phyloP scores from a whole-genome alignment of 2,888 invertebrate species.

The Salpingus planirostris region DNA sequence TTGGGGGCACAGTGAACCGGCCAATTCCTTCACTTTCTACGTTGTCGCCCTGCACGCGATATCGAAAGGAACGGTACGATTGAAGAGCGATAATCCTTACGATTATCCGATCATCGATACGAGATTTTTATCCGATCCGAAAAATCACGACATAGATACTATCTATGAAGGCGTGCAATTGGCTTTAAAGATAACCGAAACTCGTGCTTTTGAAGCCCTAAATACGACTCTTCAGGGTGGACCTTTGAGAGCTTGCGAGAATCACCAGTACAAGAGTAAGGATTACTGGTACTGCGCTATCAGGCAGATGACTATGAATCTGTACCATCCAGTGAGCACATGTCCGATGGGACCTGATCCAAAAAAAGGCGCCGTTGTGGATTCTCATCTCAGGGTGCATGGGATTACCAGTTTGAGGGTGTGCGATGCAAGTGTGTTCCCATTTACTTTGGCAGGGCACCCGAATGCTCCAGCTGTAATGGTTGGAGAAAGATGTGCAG shows the following conservation, averaged over 20 bases:
- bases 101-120: conserved; percentile 56
- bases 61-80: conserved; percentile 43
- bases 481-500: conserved; percentile 15
- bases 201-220: conserved; percentile 49
- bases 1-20: conserved; percentile 25
- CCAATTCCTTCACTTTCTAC: conserved; percentile 21
- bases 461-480: conserved; percentile 11
- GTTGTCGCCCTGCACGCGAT: conserved; percentile 45
- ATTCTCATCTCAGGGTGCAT: conserved; percentile 9
- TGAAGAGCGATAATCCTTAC: conserved; percentile 50
- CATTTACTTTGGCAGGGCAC: conserved; percentile 10
- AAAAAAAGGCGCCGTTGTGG: conserved; percentile 6
- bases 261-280: conserved; percentile 19
- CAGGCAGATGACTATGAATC: conserved; percentile 32
- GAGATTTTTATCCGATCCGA: conserved; percentile 52
- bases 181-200: conserved; percentile 47
- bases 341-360: conserved; percentile 9
- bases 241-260: background rate
- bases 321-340: conserved; percentile 12
- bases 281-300: conserved; percentile 45
- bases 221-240: conserved; percentile 37
- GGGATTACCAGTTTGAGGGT: conserved; percentile 12
- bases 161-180: conserved; percentile 50
- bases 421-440: conserved; percentile 12
- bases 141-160: conserved; percentile 47